Base-by-base conservation (phyloP, 1,140 invertebrate species). In the Listronotus bonariensis region DNA sequence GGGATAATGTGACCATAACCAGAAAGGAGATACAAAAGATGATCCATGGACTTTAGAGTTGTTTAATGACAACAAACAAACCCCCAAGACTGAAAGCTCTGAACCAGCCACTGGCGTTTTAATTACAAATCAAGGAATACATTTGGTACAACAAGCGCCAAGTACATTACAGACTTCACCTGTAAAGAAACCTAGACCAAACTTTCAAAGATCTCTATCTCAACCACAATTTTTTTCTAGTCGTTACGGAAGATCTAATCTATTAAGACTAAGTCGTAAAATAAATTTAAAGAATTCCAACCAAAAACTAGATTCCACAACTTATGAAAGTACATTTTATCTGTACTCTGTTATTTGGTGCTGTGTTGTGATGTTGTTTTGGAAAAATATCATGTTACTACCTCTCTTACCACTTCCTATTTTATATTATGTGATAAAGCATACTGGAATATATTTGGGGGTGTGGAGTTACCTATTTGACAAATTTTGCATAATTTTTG, bases 361-460 rank as follows among this genome's bases (percentile, higher is more conserved):
- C 1, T 89, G 90, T 72, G 75, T 85, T 6, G 80, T 88, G 9
- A 88, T 91, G 74, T 79, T 89, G 58, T 77, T 91, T 12, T 92
- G 88, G 85, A 85, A 87, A 65, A 85, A 91, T 68, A 80, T 87
- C 59, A 89, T 88, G 84, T 76, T 92, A n/a, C 73, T 90, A 20
- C 82, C 86, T 26, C 77, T 92, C 4, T 69, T 92, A 4, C 81
- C 87, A 6, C 71, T 92, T 55, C 88, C 88, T 10, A 77, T 91
- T 36, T 75, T 82, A 10, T 86, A 90, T 69, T 88, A 88, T 69
- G 69, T 84, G 17, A 65, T 87, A 7, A 88, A 89, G 68, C 80
- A 82, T 71, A 67, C 84, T 15, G 84, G 87, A 12, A 73, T 58
- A 54, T 84, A 82, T 62, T 80, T 83, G 36, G 78, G 81, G 34